Conservation (phyloP, 64 coral and sea anemone genomes). For the Pachyseris speciosa region DNA sequence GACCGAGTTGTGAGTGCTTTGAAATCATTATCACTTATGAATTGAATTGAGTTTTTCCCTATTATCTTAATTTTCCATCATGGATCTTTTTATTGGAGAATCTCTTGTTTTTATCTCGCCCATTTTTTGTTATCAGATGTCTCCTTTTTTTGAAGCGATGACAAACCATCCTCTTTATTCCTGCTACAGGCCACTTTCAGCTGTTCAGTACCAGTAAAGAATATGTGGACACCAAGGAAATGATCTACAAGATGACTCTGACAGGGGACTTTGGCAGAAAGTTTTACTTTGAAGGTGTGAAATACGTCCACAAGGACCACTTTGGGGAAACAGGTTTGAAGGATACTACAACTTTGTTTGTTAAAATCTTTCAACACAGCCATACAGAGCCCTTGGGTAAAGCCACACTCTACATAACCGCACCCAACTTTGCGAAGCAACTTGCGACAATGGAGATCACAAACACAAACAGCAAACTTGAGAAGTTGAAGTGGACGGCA, state of each 20-base stretch:
- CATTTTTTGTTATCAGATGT: neutral
- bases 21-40: neutral
- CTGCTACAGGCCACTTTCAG: conserved; percentile 21
- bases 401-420: conserved; percentile 21
- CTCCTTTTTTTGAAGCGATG: neutral
- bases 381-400: conserved; percentile 17
- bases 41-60: neutral
- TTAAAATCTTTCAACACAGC: neutral
- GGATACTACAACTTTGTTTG: conserved; percentile 59
- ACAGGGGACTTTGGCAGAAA: neutral
- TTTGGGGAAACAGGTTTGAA: conserved; percentile 49
- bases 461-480: conserved; percentile 28
- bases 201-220: conserved; percentile 22
- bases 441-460: conserved; percentile 45
- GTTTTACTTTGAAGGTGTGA: conserved; percentile 55
- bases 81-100: neutral
- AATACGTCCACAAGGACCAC: conserved; percentile 45
- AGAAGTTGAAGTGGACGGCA: conserved; percentile 37
- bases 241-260: conserved; percentile 68
- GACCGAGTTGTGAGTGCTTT: neutral
- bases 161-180: neutral
- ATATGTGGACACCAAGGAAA: conserved; percentile 19
- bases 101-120: neutral
- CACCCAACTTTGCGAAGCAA: conserved; percentile 47
- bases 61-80: neutral